Base-by-base conservation (phyloP, 2,888 invertebrate genomes). In the Norana najaformis region DNA sequence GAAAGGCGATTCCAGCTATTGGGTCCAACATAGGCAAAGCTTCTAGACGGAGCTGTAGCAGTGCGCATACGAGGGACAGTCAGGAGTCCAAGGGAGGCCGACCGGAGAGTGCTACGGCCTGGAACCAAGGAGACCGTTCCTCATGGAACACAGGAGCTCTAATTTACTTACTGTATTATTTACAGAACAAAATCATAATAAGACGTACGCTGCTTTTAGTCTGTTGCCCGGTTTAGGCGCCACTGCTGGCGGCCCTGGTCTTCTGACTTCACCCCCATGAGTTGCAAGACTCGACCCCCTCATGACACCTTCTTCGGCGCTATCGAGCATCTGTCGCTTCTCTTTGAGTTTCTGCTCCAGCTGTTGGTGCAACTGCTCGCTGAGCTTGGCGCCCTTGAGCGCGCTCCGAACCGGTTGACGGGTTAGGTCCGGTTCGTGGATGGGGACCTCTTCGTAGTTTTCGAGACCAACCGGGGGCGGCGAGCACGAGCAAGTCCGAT, bases 371-470 rank as follows among this genome's bases (percentile, higher is more conserved):
- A 88, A 36, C 88, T 14, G 41, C 38, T 88, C 88, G 30, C 39
- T 39, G 30, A 88, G 88, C 83, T 91, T 90, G 89, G 83, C 88
- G 53, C 92, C 93, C 92, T 94, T 95, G 91, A 95, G 93, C 89
- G 95, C 95, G 91, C 95, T 95, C 92, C 94, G 94, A 91, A 94
- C 93, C 14, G 95, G 95, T 91, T 93, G 92, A 90, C 94, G 94
- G 88, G 90, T 92, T 83, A 94, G 93, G 92, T 95, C 94, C 14
- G 95, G 95, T 92, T 95, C 95, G 90, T 93, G 93, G 89, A 94
- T 93, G 6, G 94, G 94, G 11, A 90, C 39, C 38, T 89, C 90
- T 83, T 90, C 83, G 89, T 90, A 90, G 41, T 20, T 38, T 0
- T 88, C 88, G 6, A 13, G n/a, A 0, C 69, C 69, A 11, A 69